Evolutionary conservation across 2,797 vertebrate genomes (phyloP).

Genomic region (Darevskia mixta): DNA sequence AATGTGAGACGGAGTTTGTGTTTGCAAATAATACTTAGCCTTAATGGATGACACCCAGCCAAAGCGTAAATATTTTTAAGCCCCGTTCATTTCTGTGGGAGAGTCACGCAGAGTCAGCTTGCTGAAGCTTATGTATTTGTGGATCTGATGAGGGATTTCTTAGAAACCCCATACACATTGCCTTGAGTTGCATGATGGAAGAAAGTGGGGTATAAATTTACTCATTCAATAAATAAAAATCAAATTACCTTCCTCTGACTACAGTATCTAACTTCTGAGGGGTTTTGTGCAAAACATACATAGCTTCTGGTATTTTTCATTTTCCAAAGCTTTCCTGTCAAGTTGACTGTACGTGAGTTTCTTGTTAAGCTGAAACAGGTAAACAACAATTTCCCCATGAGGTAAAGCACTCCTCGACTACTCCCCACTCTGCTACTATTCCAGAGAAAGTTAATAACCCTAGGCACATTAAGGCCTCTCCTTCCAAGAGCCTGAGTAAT

Average conservation of each 20-base stretch:
- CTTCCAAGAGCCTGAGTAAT: too few species aligned
- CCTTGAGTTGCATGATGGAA: too few species aligned
- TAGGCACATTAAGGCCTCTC: too few species aligned
- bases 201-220: too few species aligned
- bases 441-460: too few species aligned
- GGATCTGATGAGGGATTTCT: too few species aligned
- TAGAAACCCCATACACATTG: too few species aligned
- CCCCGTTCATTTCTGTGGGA: background rate
- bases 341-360: background rate
- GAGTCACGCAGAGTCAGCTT: background rate
- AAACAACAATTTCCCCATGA: background rate
- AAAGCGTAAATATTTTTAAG: background rate
- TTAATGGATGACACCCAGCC: background rate
- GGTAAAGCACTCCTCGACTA: background rate
- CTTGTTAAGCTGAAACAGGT: background rate
- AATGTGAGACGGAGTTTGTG: background rate
- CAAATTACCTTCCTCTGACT: too few species aligned
- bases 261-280: too few species aligned
- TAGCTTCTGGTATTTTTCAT: background rate
- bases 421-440: too few species aligned
- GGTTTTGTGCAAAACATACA: background rate
- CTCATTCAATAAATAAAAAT: too few species aligned
- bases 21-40: background rate
- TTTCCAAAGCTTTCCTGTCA: background rate
- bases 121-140: too few species aligned